Evolutionary conservation across 2,888 invertebrate species (phyloP), one percentile per base, ranked within the genome.

Genomic region (Arctia plantaginis): DNA sequence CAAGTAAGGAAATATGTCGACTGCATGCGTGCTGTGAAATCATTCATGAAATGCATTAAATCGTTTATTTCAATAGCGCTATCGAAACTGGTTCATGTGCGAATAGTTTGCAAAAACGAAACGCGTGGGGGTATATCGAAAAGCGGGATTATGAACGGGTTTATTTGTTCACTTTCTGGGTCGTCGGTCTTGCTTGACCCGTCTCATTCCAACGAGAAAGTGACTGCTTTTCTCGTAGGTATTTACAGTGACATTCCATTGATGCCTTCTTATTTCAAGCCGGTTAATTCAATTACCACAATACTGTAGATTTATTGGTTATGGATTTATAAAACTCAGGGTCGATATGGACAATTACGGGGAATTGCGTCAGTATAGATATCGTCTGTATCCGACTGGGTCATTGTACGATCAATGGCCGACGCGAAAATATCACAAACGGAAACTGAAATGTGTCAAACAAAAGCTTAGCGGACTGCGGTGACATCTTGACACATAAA

Each of bases 111-210:
- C 85, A 80, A 82, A 59, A 82, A 74, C 82, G 78, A 82, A 80
- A 69, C 82, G 87, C 88, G 90, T 89, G 90, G 88, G 89, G 85
- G 85, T 83, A 77, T 86, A 87, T 89, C 87, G 87, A 86, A 86
- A 87, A 87, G 86, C 87, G 89, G 88, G 90, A 89, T 89, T 88
- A 85, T 82, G 85, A 85, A 86, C 85, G 82, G 80, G 82, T 85
- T 87, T 86, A 89, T 87, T 86, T 87, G 87, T 86, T 83, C 87
- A 80, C 86, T 93, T 93, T 93, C 88, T 93, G 89, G 93, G 94
- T 92, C 94, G 90, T 91, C 92, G 93, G 87, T 93, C 94, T 90
- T 87, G 74, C 81, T 84, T 93, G 93, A 93, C 92, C 93, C 88
- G 91, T 87, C 88, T 87, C 85, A 82, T 87, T 84, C 85, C 62